These are phyloP conservation scores for Morpho achilles DNA, from an alignment of 2,888 invertebrate species.

Conservation along the genomic window DNA sequence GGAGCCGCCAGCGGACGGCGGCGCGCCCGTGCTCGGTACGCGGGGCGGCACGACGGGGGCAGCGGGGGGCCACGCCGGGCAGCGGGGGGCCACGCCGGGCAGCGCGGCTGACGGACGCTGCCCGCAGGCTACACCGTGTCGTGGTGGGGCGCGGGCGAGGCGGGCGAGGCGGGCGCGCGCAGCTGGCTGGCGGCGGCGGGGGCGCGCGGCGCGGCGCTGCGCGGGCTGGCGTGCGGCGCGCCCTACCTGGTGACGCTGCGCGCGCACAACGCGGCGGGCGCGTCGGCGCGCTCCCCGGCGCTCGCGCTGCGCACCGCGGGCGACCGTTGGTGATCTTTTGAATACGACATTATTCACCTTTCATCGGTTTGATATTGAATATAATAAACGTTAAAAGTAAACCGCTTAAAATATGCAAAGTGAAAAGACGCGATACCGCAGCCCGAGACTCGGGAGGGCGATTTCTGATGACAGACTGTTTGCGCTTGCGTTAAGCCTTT, in stretches of 20 bases:
- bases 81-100: too few relatives aligned
- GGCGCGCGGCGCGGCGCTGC: slow-evolving; percentile 69
- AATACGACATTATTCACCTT: too few relatives aligned
- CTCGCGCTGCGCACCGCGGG: slow-evolving; percentile 82
- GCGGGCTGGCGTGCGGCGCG: slow-evolving; percentile 85
- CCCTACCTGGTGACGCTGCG: slow-evolving; percentile 82
- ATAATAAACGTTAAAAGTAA: too few relatives aligned
- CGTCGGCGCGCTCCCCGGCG: slow-evolving; percentile 80
- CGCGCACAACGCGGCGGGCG: slow-evolving; percentile 84
- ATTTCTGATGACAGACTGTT: too few relatives aligned
- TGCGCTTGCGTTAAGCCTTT: too few relatives aligned
- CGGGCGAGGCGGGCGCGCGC: slow-evolving; percentile 59
- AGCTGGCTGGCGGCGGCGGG: slow-evolving; percentile 71
- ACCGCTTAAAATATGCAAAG: too few relatives aligned
- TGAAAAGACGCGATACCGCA: too few relatives aligned
- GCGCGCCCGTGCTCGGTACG: slow-evolving; percentile 41
- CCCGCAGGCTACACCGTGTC: slow-evolving; percentile 47
- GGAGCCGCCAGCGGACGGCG: slow-evolving; percentile 68
- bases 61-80: too few relatives aligned
- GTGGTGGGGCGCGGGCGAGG: slow-evolving; percentile 38
- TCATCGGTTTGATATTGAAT: too few relatives aligned
- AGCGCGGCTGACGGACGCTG: not conserved
- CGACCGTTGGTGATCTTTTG: slow-evolving; percentile 57
- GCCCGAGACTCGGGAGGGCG: too few relatives aligned
- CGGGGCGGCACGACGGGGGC: not conserved